These are phyloP conservation scores for Scrobipalpa costella DNA, from an alignment of 2,888 invertebrate species.

Conservation along the genomic window DNA sequence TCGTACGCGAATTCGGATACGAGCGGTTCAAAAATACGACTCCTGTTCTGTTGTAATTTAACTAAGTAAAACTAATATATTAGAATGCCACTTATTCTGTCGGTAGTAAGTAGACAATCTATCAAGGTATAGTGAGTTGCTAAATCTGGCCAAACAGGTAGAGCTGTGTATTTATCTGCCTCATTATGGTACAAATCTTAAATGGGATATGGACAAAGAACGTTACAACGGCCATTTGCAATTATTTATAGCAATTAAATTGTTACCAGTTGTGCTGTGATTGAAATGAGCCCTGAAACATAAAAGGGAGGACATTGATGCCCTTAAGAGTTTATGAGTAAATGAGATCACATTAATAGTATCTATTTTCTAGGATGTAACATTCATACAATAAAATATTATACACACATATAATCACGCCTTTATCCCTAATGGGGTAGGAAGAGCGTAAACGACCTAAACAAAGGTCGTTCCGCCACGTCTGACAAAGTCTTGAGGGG, in stretches of 20 bases:
- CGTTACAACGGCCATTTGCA: conserved; percentile 21
- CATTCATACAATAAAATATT: not conserved
- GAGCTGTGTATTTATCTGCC: conserved; percentile 29
- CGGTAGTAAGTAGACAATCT: conserved; percentile 17
- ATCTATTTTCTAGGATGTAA: not conserved
- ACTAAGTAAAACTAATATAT: not conserved
- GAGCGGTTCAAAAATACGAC: no score
- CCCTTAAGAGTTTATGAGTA: not conserved
- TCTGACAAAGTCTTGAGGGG: no score
- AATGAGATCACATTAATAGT: not conserved
- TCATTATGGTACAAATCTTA: conserved; percentile 23
- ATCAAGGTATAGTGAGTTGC: conserved; percentile 31
- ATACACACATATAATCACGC: no score
- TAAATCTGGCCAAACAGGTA: conserved; percentile 44
- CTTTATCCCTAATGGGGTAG: no score
- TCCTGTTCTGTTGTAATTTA: not conserved
- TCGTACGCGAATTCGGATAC: no score
- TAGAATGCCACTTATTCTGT: conserved; percentile 25
- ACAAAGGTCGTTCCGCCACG: no score
- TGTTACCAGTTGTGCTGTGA: conserved; percentile 9
- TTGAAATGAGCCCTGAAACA: conserved; percentile 11
- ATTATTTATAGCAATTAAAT: conserved; percentile 26
- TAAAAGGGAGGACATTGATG: conserved; percentile 12
- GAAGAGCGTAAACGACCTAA: no score
- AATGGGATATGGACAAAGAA: conserved; percentile 27